A percentile compares a stretch with the other conserved stretches of the same genome.
Conservation (phyloP, 2,888 invertebrate species). For the Lamellibrachia columna region DNA sequence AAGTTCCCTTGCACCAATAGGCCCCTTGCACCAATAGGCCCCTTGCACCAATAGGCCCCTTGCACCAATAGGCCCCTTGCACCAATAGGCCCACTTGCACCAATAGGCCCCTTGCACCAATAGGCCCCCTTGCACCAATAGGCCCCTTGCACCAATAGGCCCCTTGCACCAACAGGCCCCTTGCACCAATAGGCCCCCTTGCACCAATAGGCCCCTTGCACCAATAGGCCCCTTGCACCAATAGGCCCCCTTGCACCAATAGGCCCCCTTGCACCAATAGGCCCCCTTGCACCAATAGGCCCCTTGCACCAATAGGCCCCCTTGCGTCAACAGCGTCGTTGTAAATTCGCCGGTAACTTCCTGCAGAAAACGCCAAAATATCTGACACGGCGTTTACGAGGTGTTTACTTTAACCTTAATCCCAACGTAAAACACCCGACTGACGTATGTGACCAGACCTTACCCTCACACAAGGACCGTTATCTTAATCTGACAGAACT, state of each 20-base stretch:
- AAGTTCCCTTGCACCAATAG: no score
- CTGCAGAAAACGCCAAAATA: not conserved
- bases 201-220: no score
- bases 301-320: not conserved
- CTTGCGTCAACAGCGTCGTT: not conserved
- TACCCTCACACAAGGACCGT: not conserved
- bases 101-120: not conserved
- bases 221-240: no score
- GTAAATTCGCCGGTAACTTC: not conserved
- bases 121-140: not conserved
- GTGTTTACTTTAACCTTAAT: not conserved
- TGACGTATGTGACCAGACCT: not conserved
- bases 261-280: no score
- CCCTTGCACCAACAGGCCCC: not conserved
- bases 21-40: no score
- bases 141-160: not conserved
- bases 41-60: no score
- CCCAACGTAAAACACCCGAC: not conserved
- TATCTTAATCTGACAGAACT: constrained; percentile 6
- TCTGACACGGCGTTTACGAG: not conserved
- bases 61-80: no score
- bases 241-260: no score
- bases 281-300: not conserved
- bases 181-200: no score
- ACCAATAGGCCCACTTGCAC: no score